Evolutionary conservation across 2,888 invertebrate genomes (phyloP).

Genomic region (Bombylius major): DNA sequence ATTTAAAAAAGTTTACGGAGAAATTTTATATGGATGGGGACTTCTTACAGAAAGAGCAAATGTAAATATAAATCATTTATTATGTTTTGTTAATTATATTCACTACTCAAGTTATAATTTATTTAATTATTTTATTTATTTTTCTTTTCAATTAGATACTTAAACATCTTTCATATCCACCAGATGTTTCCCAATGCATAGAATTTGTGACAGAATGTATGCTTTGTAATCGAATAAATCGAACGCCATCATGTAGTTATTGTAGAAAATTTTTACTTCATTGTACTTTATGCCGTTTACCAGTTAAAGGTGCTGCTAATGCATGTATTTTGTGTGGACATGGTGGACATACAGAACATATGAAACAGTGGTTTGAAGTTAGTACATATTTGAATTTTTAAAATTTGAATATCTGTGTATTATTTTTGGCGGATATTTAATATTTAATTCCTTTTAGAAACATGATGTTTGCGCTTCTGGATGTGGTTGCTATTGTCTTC

Average conservation of each 20-base stretch:
- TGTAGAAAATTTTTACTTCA: conserved; percentile 65
- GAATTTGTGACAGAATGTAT: conserved; percentile 64
- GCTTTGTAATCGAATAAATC: conserved; percentile 51
- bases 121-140: no score
- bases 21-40: conserved; percentile 77
- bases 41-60: conserved; percentile 63
- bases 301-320: conserved; percentile 72
- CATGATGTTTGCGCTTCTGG: conserved; percentile 77
- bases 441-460: conserved; percentile 32
- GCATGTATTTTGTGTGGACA: conserved; percentile 86
- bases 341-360: conserved; percentile 79
- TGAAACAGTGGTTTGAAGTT: conserved; percentile 65
- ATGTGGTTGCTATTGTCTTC: conserved; percentile 81
- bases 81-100: neutral
- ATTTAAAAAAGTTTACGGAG: conserved; percentile 78
- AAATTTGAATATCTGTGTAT: neutral
- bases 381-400: neutral
- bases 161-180: conserved; percentile 44
- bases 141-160: conserved; percentile 35
- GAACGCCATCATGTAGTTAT: conserved; percentile 53
- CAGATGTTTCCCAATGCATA: conserved; percentile 47
- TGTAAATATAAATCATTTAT: conserved; percentile 8
- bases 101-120: no score
- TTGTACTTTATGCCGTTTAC: conserved; percentile 74
- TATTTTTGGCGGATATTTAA: neutral